Evolutionary conservation across 2,113 vertebrate species (phyloP).

Genomic region (Cricetomys ansorgei): DNA sequence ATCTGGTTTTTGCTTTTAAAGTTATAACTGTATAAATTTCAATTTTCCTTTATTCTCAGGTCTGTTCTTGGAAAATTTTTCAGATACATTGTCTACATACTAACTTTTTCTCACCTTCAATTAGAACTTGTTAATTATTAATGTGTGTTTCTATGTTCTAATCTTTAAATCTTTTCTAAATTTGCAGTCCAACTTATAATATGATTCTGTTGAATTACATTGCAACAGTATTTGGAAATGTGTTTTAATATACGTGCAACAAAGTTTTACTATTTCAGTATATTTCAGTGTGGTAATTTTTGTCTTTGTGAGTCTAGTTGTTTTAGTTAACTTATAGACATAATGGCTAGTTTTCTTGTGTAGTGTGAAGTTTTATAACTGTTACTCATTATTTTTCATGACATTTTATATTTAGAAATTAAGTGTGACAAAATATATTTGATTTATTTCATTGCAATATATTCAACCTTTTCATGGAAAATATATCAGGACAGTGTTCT

Average conservation of each 20-base stretch:
- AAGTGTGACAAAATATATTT: background rate
- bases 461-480: background rate
- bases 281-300: background rate
- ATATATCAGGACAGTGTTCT: background rate
- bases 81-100: background rate
- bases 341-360: background rate
- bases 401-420: background rate
- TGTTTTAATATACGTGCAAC: background rate
- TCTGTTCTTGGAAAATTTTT: background rate
- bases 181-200: background rate
- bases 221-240: background rate
- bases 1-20: background rate
- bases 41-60: background rate
- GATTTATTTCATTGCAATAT: background rate
- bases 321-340: background rate
- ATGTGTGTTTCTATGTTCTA: background rate
- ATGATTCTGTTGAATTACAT: background rate
- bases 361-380: background rate
- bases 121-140: background rate
- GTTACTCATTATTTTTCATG: background rate
- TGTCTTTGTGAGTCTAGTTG: background rate
- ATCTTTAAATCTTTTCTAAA: background rate
- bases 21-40: background rate
- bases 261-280: background rate
- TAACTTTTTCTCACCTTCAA: background rate